Percentiles rank a stretch among this genome's conserved stretches.
phyloP scores from a whole-genome alignment of 2,888 invertebrate species.

The Halocaridina rubra region DNA sequence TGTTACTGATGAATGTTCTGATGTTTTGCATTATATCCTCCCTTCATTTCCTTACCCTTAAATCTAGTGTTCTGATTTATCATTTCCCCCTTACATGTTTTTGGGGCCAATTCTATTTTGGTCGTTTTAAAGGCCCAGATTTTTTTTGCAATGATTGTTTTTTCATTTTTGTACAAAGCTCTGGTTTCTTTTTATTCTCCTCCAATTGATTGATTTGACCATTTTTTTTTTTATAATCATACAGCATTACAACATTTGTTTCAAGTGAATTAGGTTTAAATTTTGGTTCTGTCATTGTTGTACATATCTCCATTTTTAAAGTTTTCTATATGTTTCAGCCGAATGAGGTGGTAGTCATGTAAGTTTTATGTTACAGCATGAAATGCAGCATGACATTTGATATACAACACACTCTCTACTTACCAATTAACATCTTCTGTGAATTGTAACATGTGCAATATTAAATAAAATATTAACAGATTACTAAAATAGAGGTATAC shows the following conservation, averaged over 20 bases:
- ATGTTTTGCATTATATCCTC: background rate
- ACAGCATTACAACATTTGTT: background rate
- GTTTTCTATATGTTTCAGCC: background rate
- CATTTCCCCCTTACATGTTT: too few relatives aligned
- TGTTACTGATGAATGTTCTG: background rate
- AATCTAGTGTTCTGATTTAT: too few relatives aligned
- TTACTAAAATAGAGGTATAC: too few relatives aligned
- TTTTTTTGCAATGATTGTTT: constrained; percentile 13
- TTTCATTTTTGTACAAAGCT: constrained; percentile 21
- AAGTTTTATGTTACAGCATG: background rate
- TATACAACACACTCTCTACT: constrained; percentile 1
- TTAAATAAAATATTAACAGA: too few relatives aligned
- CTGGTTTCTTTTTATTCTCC: constrained; percentile 49
- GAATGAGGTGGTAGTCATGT: background rate
- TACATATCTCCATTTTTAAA: background rate
- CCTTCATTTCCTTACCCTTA: background rate
- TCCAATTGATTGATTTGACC: constrained; percentile 36
- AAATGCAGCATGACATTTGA: background rate
- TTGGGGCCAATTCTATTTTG: background rate
- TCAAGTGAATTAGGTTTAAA: background rate
- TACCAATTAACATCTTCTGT: background rate
- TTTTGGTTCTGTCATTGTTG: background rate
- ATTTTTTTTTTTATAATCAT: background rate
- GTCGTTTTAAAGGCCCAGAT: background rate
- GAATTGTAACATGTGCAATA: too few relatives aligned